Conservation (phyloP, 2,888 invertebrate genomes). For the Drosophila pseudotalamancana region DNA sequence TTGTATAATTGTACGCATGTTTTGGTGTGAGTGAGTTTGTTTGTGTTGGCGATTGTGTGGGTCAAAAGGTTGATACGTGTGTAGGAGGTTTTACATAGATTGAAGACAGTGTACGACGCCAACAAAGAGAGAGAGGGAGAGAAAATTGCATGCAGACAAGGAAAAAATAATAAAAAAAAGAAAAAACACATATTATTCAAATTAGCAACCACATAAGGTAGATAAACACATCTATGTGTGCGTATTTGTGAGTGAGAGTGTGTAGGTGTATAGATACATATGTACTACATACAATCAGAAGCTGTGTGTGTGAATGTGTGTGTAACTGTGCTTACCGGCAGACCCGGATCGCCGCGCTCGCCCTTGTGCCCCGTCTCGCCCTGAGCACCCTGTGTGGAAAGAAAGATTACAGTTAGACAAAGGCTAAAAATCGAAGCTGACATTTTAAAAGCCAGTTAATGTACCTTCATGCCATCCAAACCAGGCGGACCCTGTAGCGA, state of each 20-base stretch:
- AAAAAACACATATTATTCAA: conserved; percentile 70
- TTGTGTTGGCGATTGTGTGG: conserved; percentile 22
- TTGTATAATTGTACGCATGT: conserved; percentile 22
- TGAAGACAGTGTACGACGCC: conserved; percentile 52
- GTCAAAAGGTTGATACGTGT: conserved; percentile 40
- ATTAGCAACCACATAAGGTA: conserved; percentile 68
- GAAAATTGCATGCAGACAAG: conserved; percentile 61
- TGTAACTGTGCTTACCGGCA: conserved; percentile 90
- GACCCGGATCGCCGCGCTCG: conserved; percentile 95
- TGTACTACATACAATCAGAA: conserved; percentile 8
- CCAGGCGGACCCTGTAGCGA: conserved; percentile 92
- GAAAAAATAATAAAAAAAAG: conserved; percentile 39
- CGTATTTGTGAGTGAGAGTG: conserved; percentile 15
- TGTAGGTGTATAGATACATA: conserved; percentile 19
- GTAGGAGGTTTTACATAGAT: conserved; percentile 30
- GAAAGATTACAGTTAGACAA: conserved; percentile 27
- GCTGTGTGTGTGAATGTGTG: conserved; percentile 15
- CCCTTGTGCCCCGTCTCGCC: conserved; percentile 96
- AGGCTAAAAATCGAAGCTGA: neutral
- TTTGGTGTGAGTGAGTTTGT: conserved; percentile 18
- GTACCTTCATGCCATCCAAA: conserved; percentile 97
- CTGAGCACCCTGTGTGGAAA: conserved; percentile 91
- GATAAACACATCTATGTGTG: conserved; percentile 26
- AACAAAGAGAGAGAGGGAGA: conserved; percentile 32
- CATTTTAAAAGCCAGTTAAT: conserved; percentile 59